Base-by-base conservation (phyloP, 2,797 vertebrate genomes). In the Staurois parvus region DNA sequence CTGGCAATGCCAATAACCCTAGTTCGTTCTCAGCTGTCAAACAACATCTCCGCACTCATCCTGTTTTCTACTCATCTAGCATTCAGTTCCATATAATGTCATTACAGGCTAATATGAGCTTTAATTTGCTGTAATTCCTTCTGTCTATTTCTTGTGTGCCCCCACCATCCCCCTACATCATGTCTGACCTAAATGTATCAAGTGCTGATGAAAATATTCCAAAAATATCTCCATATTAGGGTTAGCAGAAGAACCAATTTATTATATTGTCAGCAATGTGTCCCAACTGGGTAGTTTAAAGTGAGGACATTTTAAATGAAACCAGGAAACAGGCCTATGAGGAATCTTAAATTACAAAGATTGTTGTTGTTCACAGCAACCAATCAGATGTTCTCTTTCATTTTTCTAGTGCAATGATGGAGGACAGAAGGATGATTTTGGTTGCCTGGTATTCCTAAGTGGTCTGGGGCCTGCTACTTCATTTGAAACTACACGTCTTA, bases 211-310 rank as follows among this genome's bases (percentile, higher is more conserved):
- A 72, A 70, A 72, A 72, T 19, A n/a, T 17, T 80, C 79, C 67
- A 80, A 59, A 80, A 80, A 80, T 80, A 80, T 80, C 67, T 80
- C 30, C 67, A 37, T 28, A 80, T 70, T 59, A 72, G 48, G 79
- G 79, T 40, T 72, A 72, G 13, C 29, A 26, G 45, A 72, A 21
- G 17, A 72, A 32, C 29, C 48, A 81, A 59, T 72, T 72, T 29
- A 72, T 81, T 45, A 72, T n/a, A 72, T 56, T 72, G 79, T 72
- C 68, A 32, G 34, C 45, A 52, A 64, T n/a, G 24, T 24, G 24
- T 64, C 59, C 59, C 59, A 24, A 26, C 9, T 26, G 59, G 9
- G 59, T 26, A 64, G 21, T 64, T 64, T 64, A 64, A 37, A 10
- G 59, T 2, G 24, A 64, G 59, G 26, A 9, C n/a, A 64, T 64